These are phyloP conservation scores for Drosophila nr. fundita DNA, from an alignment of 2,888 invertebrate species.

Conservation along the genomic window DNA sequence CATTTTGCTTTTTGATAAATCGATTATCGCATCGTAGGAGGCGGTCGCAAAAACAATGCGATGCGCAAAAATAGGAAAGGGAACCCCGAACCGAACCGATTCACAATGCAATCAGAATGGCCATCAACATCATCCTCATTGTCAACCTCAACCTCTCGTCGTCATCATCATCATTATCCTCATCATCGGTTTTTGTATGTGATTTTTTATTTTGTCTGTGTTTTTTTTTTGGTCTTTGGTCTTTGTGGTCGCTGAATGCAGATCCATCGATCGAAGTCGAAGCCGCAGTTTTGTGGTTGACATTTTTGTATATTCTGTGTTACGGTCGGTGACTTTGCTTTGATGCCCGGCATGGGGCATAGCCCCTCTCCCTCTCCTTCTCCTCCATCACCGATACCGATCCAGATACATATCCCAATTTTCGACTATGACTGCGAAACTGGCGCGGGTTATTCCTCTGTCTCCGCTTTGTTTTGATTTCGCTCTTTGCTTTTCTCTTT, in stretches of 20 bases:
- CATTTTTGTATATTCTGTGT: slow-evolving; percentile 51
- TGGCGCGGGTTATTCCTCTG: slow-evolving; percentile 39
- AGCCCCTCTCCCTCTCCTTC: slow-evolving; percentile 13
- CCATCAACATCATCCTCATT: slow-evolving; percentile 33
- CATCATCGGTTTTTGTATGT: slow-evolving; percentile 24
- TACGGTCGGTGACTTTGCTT: slow-evolving; percentile 74
- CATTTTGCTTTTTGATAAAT: slow-evolving; percentile 79
- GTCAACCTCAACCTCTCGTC: slow-evolving; percentile 31
- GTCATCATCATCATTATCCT: slow-evolving; percentile 52
- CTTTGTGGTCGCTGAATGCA: slow-evolving; percentile 66
- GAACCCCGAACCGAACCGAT: slow-evolving; percentile 31
- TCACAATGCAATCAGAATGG: slow-evolving; percentile 59
- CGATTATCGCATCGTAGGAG: slow-evolving; percentile 80
- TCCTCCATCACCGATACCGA: slow-evolving; percentile 15
- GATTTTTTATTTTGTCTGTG: slow-evolving; percentile 9
- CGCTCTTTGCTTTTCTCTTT: slow-evolving; percentile 21
- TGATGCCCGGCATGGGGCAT: slow-evolving; percentile 55
- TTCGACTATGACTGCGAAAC: slow-evolving; percentile 33
- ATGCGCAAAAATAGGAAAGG: slow-evolving; percentile 42
- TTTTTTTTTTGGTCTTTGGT: slow-evolving; percentile 31
- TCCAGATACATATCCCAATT: slow-evolving; percentile 38
- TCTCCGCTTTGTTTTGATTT: slow-evolving; percentile 34
- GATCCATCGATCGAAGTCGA: slow-evolving; percentile 57
- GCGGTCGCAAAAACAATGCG: slow-evolving; percentile 67
- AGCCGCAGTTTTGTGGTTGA: slow-evolving; percentile 73